A percentile compares a stretch with the other conserved stretches of the same genome.
Conservation (phyloP, 2,888 invertebrate genomes). For the Melieria picta region DNA sequence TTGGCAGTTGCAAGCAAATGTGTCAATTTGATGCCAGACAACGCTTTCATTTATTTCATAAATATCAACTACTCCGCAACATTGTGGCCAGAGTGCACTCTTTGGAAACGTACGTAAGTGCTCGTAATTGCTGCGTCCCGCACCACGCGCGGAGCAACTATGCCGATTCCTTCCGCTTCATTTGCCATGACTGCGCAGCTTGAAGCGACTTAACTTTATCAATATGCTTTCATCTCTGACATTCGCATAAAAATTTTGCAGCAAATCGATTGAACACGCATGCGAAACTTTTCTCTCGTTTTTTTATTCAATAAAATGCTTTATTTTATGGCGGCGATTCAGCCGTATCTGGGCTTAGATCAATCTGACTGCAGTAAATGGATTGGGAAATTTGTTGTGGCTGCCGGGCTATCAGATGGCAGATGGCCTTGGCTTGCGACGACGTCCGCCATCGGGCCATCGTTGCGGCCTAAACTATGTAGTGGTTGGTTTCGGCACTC, state of each 20-base stretch:
- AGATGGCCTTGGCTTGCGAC: too few relatives aligned
- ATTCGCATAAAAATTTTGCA: slow-evolving; percentile 17
- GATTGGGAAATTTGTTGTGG: too few relatives aligned
- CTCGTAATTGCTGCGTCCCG: background rate
- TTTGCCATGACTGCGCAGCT: background rate
- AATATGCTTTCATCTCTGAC: slow-evolving; percentile 13
- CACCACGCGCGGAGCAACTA: background rate
- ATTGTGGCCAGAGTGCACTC: background rate
- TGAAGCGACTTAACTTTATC: slow-evolving; percentile 6
- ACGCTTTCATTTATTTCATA: background rate
- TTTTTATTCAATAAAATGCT: slow-evolving; percentile 4
- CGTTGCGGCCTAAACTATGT: background rate
- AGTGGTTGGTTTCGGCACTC: background rate
- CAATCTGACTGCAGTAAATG: too few relatives aligned
- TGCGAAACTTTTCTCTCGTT: background rate
- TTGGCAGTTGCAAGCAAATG: too few relatives aligned
- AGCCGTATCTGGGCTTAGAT: too few relatives aligned
- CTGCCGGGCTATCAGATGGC: too few relatives aligned
- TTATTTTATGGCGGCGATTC: background rate
- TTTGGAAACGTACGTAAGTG: background rate
- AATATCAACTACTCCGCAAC: background rate
- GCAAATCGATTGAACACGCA: slow-evolving; percentile 10
- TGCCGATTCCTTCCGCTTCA: slow-evolving; percentile 8
- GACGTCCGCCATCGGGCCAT: background rate
- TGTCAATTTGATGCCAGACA: background rate